phyloP scores from a whole-genome alignment of 2,113 vertebrate species.

The Loxodonta africana region DNA sequence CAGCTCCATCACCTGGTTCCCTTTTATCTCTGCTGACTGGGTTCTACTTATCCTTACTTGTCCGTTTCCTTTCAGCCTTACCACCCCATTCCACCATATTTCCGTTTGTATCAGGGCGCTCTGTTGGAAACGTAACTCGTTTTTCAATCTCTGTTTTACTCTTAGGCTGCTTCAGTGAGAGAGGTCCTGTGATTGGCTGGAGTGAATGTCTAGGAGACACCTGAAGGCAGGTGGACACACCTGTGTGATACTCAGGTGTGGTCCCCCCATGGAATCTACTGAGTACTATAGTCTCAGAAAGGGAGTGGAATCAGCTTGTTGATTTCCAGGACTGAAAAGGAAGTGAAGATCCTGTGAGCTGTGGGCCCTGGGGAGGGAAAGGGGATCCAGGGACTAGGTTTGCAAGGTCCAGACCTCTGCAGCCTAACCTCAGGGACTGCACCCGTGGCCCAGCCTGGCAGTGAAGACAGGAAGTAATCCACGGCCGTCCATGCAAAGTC shows the following conservation, averaged over 20 bases:
- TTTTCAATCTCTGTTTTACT: slow-evolving; percentile 30
- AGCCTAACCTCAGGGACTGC: not conserved
- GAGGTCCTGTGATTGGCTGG: not conserved
- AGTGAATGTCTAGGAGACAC: not conserved
- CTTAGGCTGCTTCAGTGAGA: not conserved
- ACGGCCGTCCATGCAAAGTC: not conserved
- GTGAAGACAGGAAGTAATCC: not conserved
- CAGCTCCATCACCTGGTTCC: not conserved
- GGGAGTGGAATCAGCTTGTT: not conserved
- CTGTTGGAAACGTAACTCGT: slow-evolving; percentile 41
- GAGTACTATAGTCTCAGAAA: not conserved
- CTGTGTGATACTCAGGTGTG: not conserved
- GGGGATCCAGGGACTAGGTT: not conserved
- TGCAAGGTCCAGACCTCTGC: not conserved
- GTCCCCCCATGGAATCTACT: not conserved
- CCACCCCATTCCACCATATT: not conserved
- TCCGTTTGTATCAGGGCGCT: not conserved
- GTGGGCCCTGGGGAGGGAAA: not conserved
- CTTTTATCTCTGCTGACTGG: slow-evolving; percentile 32
- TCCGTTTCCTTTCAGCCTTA: slow-evolving; percentile 3
- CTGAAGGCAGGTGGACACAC: not conserved
- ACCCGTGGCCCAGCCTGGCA: not conserved
- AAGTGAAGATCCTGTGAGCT: not conserved
- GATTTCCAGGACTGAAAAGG: not conserved
- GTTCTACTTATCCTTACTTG: slow-evolving; percentile 37